A percentile compares a stretch with the other conserved stretches of the same genome.
Conservation (phyloP, 2,113 vertebrate genomes). For the Pteruthius melanotis region DNA sequence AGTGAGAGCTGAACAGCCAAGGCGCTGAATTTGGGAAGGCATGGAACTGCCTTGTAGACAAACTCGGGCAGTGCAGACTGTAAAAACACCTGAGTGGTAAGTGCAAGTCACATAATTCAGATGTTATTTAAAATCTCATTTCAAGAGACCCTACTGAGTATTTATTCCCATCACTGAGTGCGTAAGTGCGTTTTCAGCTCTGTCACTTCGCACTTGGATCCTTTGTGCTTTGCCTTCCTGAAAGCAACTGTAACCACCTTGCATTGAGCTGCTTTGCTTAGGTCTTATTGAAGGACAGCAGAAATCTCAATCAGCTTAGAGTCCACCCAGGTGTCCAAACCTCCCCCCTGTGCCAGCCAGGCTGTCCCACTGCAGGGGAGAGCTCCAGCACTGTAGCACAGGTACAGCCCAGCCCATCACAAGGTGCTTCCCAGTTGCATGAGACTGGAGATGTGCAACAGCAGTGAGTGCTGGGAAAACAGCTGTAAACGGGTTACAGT, state of each 20-base stretch:
- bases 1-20: not conserved
- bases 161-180: not conserved
- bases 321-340: not conserved
- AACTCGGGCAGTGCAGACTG: not conserved
- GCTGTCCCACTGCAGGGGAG: not conserved
- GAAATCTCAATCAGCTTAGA: not conserved
- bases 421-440: not conserved
- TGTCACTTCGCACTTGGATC: not conserved
- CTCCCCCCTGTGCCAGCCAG: not conserved
- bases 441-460: not conserved
- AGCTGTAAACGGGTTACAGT: not conserved
- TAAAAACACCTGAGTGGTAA: not conserved
- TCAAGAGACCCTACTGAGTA: not conserved
- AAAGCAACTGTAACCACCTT: not conserved
- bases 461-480: not conserved
- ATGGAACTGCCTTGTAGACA: not conserved
- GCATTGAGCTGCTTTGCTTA: not conserved
- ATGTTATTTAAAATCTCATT: not conserved
- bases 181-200: not conserved
- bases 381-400: not conserved
- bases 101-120: not conserved
- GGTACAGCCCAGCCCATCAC: not conserved
- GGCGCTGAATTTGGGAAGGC: not conserved
- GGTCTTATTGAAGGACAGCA: not conserved
- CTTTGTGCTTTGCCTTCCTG: not conserved